phyloP scores from a whole-genome alignment of 2,888 invertebrate genomes.

The Brenthis daphne region DNA sequence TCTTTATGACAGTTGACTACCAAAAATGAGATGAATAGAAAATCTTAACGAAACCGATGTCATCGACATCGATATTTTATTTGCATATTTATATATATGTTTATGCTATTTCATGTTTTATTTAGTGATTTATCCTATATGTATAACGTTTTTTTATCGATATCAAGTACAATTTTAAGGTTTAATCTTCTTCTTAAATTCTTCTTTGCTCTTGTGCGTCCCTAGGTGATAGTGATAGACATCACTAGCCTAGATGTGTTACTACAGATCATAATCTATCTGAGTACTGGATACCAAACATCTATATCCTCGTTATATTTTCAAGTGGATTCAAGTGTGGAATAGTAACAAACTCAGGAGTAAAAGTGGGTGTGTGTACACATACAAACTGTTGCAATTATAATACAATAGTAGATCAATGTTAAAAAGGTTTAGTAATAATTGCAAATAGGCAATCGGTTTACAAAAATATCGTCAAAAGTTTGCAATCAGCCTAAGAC shows the following conservation, averaged over 20 bases:
- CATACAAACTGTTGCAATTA: too few relatives aligned
- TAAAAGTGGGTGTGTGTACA: too few relatives aligned
- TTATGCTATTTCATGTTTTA: not conserved
- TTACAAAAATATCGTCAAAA: constrained; percentile 2
- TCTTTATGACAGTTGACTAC: constrained; percentile 29
- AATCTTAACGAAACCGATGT: constrained; percentile 50
- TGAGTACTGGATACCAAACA: too few relatives aligned
- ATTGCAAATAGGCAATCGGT: not conserved
- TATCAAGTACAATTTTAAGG: not conserved
- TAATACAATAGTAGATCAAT: too few relatives aligned
- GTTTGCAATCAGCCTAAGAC: constrained; percentile 47
- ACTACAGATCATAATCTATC: too few relatives aligned
- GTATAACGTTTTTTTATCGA: not conserved
- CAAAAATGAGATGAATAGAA: constrained; percentile 30
- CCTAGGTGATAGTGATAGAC: too few relatives aligned
- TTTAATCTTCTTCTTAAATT: too few relatives aligned
- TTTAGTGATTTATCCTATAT: not conserved
- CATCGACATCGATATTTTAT: constrained; percentile 53
- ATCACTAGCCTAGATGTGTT: too few relatives aligned
- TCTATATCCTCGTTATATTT: too few relatives aligned
- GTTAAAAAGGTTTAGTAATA: not conserved
- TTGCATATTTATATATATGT: constrained; percentile 15
- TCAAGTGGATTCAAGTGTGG: too few relatives aligned
- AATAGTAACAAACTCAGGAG: too few relatives aligned
- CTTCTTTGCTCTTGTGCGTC: too few relatives aligned